Evolutionary conservation across 2,113 vertebrate genomes (phyloP).

Genomic region (Pachyramphus minor): DNA sequence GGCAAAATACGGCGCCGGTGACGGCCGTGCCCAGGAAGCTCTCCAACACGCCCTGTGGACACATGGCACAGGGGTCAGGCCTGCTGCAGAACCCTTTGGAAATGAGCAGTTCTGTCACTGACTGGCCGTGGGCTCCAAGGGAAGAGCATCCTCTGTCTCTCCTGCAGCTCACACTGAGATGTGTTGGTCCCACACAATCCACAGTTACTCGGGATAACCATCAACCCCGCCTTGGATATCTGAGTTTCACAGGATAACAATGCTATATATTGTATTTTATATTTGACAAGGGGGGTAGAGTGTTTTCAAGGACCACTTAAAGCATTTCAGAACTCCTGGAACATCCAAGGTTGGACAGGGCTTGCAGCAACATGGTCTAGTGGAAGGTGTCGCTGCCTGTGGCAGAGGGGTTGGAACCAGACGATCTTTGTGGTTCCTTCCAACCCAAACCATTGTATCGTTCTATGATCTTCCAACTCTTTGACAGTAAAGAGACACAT

Average conservation of each 20-base stretch:
- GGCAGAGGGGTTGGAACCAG: background rate
- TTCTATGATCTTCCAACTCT: background rate
- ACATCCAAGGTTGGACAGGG: background rate
- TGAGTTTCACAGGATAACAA: background rate
- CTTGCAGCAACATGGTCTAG: background rate
- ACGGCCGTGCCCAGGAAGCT: conserved; percentile 96
- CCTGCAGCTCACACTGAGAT: background rate
- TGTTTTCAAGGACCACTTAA: background rate
- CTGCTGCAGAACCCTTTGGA: fast-evolving
- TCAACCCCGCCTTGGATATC: background rate
- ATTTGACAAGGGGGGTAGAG: background rate
- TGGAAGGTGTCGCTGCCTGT: background rate
- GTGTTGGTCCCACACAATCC: fast-evolving
- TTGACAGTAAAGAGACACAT: fast-evolving
- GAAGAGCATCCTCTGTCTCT: background rate
- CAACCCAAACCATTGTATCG: background rate
- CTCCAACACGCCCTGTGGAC: conserved; percentile 90
- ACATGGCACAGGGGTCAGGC: background rate
- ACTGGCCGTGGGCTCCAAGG: fast-evolving
- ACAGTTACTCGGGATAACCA: fast-evolving
- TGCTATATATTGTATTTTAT: background rate
- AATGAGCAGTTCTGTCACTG: fast-evolving
- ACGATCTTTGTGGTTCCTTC: background rate
- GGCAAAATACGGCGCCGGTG: conserved; percentile 88
- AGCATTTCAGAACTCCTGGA: background rate